Percentiles rank a stretch among this genome's conserved stretches.
Evolutionary conservation across 2,797 vertebrate species (phyloP).

Genomic region (Epinephelus awoara): DNA sequence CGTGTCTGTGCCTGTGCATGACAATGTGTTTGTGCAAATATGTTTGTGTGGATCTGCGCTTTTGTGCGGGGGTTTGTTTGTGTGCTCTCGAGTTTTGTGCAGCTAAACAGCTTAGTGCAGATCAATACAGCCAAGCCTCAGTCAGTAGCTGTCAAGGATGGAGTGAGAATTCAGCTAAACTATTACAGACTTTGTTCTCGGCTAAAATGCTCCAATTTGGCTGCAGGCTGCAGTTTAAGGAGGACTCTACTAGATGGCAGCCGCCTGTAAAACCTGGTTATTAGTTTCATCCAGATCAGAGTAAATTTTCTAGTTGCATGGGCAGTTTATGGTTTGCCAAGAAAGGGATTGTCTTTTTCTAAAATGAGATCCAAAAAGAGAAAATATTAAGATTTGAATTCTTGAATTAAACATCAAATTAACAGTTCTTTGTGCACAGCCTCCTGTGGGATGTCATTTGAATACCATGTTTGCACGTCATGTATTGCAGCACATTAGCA

Average conservation of each 20-base stretch:
- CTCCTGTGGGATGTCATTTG: not conserved
- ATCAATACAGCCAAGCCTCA: conserved; percentile 63
- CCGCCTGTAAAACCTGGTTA: conserved; percentile 33
- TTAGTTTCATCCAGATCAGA: conserved; percentile 14
- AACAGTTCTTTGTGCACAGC: not conserved
- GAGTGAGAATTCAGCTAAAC: conserved; percentile 62
- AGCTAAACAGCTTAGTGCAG: conserved; percentile 53
- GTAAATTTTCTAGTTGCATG: conserved; percentile 13
- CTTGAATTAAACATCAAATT: not conserved
- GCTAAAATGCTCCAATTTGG: conserved; percentile 44
- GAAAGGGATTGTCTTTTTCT: not conserved
- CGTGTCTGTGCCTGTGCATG: not conserved
- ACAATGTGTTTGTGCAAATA: not conserved
- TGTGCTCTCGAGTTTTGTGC: conserved; percentile 49
- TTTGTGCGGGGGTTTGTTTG: conserved; percentile 23
- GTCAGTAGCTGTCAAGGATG: conserved; percentile 61
- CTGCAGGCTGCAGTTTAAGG: conserved; percentile 42
- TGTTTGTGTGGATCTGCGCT: not conserved
- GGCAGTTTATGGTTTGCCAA: conserved; percentile 13
- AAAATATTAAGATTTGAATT: not conserved
- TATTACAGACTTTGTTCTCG: conserved; percentile 46
- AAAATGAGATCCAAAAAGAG: conserved; percentile 8
- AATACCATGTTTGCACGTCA: not conserved
- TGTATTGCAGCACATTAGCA: not conserved
- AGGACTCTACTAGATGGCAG: conserved; percentile 24